Evolutionary conservation across 1,140 invertebrate genomes (phyloP), one percentile per base, ranked within the genome.

Genomic region (Neodiprion fabricii): DNA sequence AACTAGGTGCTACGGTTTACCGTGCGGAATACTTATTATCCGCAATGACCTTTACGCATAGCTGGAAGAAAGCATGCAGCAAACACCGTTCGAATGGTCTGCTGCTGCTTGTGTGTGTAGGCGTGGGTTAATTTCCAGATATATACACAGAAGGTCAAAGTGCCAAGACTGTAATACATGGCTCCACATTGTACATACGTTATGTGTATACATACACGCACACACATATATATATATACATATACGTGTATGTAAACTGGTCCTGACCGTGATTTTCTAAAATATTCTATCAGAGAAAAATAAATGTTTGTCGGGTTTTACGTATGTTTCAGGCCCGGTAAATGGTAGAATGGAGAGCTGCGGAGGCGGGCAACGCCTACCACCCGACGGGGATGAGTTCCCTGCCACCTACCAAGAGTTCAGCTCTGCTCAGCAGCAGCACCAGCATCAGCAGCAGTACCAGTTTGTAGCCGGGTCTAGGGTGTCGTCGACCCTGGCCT

Each of bases 351-450:
- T 87, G 86, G 86, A 87, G 73, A 86, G 83, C 75, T 85, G 84
- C 76, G 85, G 82, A 79, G 85, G 83, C 80, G 86, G 84, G 75
- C 85, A 86, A 47, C 91, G 95, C 77, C 91, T 95, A 81, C 95
- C 95, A 75, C 95, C 95, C 69, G 95, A 97, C 87, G 95, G 95
- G 78, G 94, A 96, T 84, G 95, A 97, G 84, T 96, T 96, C 87
- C 95, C 95, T 73, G 89, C 92, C 47, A 93, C 93, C 79, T 93
- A 92, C 74, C 89, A 92, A 76, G 94, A 95, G 85, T 92, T 89
- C 74, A 80, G 47, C 65, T 74, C 11, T 17, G 53, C n/a, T 48
- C 73, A 71, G 74, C 81, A 80, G 68, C 81, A 84, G 73, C 28
- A 40, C 28, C 28, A 40, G 28, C 28, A 40, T 48, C 73, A 71